Percentiles rank a stretch among this genome's conserved stretches.
These are phyloP conservation scores for crab-eating macaque (Macaca fascicularis) DNA, from an alignment of 2,113 vertebrate genomes.

Conservation along the genomic window DNA sequence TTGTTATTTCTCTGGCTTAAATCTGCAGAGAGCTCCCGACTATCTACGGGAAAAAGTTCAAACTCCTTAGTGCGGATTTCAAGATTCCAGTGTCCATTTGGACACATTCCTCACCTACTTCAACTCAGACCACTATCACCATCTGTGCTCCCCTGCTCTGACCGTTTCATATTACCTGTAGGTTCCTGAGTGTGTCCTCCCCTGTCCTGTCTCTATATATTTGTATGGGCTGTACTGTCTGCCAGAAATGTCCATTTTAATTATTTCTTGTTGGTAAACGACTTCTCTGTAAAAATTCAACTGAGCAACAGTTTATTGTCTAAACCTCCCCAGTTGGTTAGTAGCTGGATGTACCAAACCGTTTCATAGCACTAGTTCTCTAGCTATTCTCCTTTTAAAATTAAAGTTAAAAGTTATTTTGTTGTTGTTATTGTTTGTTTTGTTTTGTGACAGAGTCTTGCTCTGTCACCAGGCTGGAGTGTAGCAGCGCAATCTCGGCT, in stretches of 20 bases:
- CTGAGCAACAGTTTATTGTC: background rate
- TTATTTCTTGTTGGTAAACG: background rate
- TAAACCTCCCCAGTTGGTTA: background rate
- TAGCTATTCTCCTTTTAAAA: background rate
- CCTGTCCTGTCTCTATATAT: background rate
- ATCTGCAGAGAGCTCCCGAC: background rate
- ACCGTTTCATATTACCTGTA: background rate
- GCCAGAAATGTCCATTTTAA: background rate
- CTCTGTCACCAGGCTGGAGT: too few species aligned
- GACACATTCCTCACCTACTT: background rate
- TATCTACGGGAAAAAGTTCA: background rate
- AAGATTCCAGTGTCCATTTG: background rate
- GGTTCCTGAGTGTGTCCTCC: background rate
- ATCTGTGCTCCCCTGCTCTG: background rate
- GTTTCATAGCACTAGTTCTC: background rate
- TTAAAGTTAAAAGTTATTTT: conserved; percentile 28
- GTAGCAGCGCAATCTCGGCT: too few species aligned
- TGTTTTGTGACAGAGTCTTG: too few species aligned
- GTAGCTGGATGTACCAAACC: background rate
- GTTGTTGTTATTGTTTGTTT: too few species aligned
- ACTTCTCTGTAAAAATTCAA: background rate
- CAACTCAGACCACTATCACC: background rate
- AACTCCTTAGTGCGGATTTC: background rate
- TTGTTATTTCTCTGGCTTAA: background rate
- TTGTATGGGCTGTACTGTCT: background rate